These are phyloP conservation scores for Semaprochilodus insignis DNA, from an alignment of 2,797 vertebrate species.

Conservation along the genomic window DNA sequence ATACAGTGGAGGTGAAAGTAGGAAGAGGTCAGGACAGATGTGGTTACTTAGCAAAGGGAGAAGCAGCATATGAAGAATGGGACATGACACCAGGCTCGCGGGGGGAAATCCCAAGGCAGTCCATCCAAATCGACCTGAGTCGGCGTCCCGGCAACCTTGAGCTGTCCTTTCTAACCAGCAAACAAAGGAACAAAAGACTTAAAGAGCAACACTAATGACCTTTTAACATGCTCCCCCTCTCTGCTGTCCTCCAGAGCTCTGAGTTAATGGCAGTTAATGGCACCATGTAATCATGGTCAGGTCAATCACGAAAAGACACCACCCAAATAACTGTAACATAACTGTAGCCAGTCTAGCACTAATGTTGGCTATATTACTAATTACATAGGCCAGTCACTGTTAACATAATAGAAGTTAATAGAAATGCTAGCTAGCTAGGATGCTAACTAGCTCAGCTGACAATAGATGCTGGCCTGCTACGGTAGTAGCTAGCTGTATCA, in stretches of 20 bases:
- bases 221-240: not conserved
- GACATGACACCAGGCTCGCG: conserved; percentile 27
- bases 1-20: conserved; percentile 21
- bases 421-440: no score
- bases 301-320: no score
- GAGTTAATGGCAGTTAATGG: not conserved
- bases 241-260: not conserved
- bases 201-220: not conserved
- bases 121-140: conserved; percentile 60
- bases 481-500: no score
- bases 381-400: no score
- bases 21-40: conserved; percentile 9
- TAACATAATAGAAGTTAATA: no score
- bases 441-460: no score
- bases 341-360: no score
- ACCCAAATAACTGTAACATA: no score
- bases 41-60: not conserved
- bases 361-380: no score
- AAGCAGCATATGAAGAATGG: conserved; percentile 43
- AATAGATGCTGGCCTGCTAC: no score
- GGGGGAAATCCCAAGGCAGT: conserved; percentile 63
- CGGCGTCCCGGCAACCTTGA: not conserved
- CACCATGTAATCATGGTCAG: not conserved
- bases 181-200: not conserved
- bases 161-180: not conserved